These are phyloP conservation scores for Paratilapia polleni DNA, from an alignment of 2,113 vertebrate species.

Conservation along the genomic window DNA sequence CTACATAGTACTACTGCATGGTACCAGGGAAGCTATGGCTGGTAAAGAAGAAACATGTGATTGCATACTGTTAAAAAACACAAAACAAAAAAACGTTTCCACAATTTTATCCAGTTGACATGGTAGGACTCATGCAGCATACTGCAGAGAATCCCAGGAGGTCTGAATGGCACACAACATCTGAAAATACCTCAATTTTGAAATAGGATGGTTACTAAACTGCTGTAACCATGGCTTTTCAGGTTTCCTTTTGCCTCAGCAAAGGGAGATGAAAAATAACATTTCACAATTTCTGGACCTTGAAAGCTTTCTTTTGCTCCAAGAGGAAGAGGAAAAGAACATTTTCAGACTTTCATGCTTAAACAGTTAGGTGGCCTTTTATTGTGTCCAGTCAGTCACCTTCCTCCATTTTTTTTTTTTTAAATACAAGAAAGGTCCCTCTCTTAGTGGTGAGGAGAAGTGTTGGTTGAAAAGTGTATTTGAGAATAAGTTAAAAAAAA, in stretches of 20 bases:
- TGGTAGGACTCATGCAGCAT: slow-evolving; percentile 12
- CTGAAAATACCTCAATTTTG: slow-evolving; percentile 74
- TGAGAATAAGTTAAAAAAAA: slow-evolving; percentile 56
- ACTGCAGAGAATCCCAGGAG: slow-evolving; percentile 59
- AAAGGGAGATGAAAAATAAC: slow-evolving; percentile 74
- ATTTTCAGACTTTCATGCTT: slow-evolving; percentile 75
- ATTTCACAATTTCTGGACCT: slow-evolving; percentile 77
- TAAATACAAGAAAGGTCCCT: slow-evolving; percentile 55
- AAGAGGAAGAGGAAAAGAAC: slow-evolving; percentile 60
- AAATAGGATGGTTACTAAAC: slow-evolving; percentile 77
- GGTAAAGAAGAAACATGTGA: slow-evolving; percentile 52
- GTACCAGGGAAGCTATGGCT: slow-evolving; percentile 25
- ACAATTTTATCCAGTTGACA: slow-evolving; percentile 39
- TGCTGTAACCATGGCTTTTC: slow-evolving; percentile 75
- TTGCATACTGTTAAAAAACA: background rate
- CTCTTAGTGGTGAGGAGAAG: slow-evolving; percentile 56
- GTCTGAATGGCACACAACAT: slow-evolving; percentile 69
- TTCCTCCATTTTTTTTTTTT: slow-evolving; percentile 67
- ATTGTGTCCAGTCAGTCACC: slow-evolving; percentile 43
- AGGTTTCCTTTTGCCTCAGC: slow-evolving; percentile 64
- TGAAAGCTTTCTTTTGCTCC: slow-evolving; percentile 73
- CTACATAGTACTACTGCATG: slow-evolving; percentile 43
- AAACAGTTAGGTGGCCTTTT: slow-evolving; percentile 62
- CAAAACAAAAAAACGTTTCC: slow-evolving; percentile 18
- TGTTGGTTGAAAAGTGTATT: slow-evolving; percentile 68